Percentiles rank a stretch among this genome's conserved stretches.
phyloP scores from a whole-genome alignment of 2,797 vertebrate species.

The Erithacus rubecula region DNA sequence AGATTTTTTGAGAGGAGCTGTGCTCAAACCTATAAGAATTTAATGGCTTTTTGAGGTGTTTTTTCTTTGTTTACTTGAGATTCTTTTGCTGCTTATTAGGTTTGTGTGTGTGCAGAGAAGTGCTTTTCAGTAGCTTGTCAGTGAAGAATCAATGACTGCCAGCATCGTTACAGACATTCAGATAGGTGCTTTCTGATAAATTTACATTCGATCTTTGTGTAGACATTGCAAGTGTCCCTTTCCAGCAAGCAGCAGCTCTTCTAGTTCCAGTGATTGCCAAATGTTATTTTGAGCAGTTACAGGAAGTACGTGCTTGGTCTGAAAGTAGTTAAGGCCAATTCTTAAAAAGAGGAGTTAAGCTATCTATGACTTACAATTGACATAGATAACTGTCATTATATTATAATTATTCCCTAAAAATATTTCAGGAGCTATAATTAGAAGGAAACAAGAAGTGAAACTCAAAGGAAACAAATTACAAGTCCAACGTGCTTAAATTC shows the following conservation, averaged over 20 bases:
- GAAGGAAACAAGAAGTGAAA: not conserved
- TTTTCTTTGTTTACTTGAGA: not conserved
- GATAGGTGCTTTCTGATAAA: constrained; percentile 27
- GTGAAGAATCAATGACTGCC: not conserved
- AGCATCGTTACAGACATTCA: not conserved
- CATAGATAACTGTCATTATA: not conserved
- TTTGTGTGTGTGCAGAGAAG: not conserved
- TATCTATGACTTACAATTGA: not conserved
- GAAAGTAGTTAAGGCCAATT: not conserved
- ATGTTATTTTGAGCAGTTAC: constrained; percentile 6
- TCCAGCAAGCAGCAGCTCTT: constrained; percentile 11
- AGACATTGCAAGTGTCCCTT: not conserved
- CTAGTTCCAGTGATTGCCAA: not conserved
- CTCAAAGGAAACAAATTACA: not conserved
- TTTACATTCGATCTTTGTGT: not conserved
- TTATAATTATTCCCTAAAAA: constrained; percentile 14
- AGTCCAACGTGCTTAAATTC: not conserved
- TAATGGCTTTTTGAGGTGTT: not conserved
- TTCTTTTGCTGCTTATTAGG: not conserved
- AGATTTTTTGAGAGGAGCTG: constrained; percentile 1
- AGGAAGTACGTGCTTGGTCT: not conserved
- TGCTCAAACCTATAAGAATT: constrained; percentile 1
- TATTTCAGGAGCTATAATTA: constrained; percentile 8
- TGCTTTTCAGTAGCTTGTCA: not conserved
- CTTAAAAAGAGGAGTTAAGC: constrained; percentile 8